Base-by-base conservation (phyloP, 2,888 invertebrate species). In the Pristionchus maxplancki region DNA sequence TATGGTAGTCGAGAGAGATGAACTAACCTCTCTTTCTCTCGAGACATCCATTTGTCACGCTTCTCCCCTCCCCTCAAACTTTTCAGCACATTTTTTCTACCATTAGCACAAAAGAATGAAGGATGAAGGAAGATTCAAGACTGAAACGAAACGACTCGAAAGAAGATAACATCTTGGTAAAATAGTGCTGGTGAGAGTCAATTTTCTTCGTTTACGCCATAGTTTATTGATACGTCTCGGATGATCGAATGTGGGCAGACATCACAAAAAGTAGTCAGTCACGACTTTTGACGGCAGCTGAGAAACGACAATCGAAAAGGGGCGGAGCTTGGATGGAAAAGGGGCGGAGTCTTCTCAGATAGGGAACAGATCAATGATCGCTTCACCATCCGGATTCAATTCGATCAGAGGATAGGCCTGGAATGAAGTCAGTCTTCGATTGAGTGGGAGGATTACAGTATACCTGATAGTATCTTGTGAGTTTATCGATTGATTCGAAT, bases 191-290 rank as follows among this genome's bases (percentile, higher is more conserved):
- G n/a, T n/a, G n/a, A n/a, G n/a, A n/a, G n/a, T n/a, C n/a, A n/a
- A n/a, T n/a, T n/a, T n/a, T n/a, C n/a, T n/a, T 71, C 71, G 20
- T 71, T 71, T 71, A 37, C 71, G 71, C 78, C 78, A 78, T 44
- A 78, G 78, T 78, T 78, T 78, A 78, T 78, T 78, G 78, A 78
- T 44, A 78, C 78, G 78, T 78, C n/a, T 78, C 78, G 44, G 44
- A 78, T n/a, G 20, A 40, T 20, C 40, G 9, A 40, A 28, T 20
- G 37, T 15, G 71, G 71, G 71, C 71, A 78, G 28, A 15, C 58
- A 58, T 20, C 37, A 71, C 71, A 71, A 71, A 71, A 71, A 28
- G 44, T 48, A 74, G 34, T 78, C 78, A 48, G 78, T 78, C n/a
- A 8, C 44, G 44, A 78, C 48, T 48, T 78, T 58, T 44, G 78